phyloP scores from a whole-genome alignment of 2,797 vertebrate genomes.

The Sarcoramphus papa region DNA sequence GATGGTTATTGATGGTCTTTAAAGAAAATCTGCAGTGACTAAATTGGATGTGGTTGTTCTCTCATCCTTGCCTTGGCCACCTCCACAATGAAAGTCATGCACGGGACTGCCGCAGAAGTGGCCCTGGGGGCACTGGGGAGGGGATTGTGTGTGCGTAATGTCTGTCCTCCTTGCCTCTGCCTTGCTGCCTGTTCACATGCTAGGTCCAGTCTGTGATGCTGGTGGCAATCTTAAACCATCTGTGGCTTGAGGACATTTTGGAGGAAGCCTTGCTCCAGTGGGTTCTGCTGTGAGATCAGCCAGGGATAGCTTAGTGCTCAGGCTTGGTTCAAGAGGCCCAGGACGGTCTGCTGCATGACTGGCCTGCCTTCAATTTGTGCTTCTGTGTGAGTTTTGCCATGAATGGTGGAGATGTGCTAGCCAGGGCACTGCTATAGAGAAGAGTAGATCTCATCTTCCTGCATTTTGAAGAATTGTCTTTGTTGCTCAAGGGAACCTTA shows the following conservation, averaged over 20 bases:
- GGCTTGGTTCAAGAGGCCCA: not conserved
- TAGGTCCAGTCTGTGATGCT: not conserved
- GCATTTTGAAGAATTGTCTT: not conserved
- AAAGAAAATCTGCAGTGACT: not conserved
- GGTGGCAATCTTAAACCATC: not conserved
- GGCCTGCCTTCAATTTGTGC: not conserved
- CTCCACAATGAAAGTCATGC: not conserved
- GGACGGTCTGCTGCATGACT: fast-evolving
- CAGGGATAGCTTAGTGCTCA: not conserved
- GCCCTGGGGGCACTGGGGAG: not conserved
- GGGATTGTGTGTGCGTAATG: fast-evolving
- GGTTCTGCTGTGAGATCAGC: not conserved
- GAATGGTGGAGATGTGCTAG: not conserved
- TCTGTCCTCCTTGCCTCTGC: not conserved
- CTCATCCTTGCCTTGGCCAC: not conserved
- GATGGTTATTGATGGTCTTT: not conserved
- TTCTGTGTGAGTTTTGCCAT: not conserved
- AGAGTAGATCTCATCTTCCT: not conserved
- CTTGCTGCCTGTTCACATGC: not conserved
- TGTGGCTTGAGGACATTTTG: not conserved
- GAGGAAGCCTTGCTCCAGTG: not conserved
- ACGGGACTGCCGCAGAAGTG: fast-evolving
- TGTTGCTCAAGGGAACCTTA: not conserved
- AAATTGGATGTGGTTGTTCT: fast-evolving
- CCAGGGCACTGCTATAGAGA: not conserved